Percentiles rank a stretch among this genome's conserved stretches.
Evolutionary conservation across 2,888 invertebrate species (phyloP).

Genomic region (Platycnemis pennipes): DNA sequence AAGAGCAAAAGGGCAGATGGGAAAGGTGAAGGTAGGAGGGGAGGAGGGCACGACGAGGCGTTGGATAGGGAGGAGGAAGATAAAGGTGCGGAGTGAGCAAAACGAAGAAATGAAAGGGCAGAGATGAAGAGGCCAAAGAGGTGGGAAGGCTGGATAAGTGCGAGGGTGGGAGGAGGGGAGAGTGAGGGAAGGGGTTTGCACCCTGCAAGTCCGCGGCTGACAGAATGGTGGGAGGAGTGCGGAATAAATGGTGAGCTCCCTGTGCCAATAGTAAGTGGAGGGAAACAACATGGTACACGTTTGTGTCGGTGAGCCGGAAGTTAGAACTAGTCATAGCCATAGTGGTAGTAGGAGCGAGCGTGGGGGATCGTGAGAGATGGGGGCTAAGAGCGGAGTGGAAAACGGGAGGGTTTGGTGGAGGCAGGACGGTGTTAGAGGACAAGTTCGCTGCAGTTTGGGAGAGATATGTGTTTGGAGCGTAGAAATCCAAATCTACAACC

Average conservation of each 20-base stretch:
- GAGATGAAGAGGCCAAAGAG: conserved; percentile 11
- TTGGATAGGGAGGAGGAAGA: conserved; percentile 21
- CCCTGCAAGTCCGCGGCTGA: background rate
- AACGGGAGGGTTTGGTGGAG: background rate
- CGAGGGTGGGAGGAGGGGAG: background rate
- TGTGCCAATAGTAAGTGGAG: conserved; percentile 53
- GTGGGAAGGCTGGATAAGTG: background rate
- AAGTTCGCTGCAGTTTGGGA: background rate
- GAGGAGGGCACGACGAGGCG: background rate
- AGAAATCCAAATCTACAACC: conserved; percentile 13
- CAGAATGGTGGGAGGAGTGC: background rate
- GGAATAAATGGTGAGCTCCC: conserved; percentile 31
- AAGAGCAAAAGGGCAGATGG: conserved; percentile 17
- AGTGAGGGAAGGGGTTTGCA: background rate
- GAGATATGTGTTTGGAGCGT: conserved; percentile 36
- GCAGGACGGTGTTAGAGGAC: background rate
- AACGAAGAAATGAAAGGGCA: conserved; percentile 51
- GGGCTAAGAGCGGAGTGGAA: background rate
- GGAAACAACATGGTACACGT: conserved; percentile 48
- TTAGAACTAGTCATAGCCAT: conserved; percentile 6
- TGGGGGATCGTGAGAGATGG: background rate
- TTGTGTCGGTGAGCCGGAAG: conserved; percentile 17
- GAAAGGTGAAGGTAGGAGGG: conserved; percentile 13
- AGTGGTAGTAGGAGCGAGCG: background rate
- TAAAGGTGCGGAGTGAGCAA: conserved; percentile 49